These are phyloP conservation scores for Turritopsis rubra DNA, from an alignment of 30 jellyfish, hydroid and myxozoan species.

Conservation along the genomic window DNA sequence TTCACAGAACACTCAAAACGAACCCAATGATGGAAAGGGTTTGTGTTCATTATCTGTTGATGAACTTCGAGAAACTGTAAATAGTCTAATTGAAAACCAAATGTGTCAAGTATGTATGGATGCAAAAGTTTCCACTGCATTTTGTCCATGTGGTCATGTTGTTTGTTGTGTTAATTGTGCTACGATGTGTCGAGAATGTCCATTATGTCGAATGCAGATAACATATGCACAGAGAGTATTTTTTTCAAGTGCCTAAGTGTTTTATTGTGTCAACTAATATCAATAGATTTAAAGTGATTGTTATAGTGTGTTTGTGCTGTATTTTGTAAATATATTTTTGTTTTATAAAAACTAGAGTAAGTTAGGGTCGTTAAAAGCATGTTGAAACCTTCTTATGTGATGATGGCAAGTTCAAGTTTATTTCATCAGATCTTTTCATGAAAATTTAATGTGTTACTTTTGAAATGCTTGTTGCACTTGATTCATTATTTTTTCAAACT, in stretches of 20 bases:
- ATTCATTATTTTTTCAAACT: too few relatives aligned
- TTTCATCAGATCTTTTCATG: background rate
- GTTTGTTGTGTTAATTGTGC: constrained; percentile 96
- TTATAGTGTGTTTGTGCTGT: background rate
- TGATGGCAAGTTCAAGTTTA: background rate
- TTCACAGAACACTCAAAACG: background rate
- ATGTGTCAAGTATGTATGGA: constrained; percentile 98
- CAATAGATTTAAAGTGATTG: background rate
- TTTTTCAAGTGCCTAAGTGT: constrained; percentile 27
- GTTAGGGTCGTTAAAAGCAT: background rate
- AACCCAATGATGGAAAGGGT: constrained; percentile 47
- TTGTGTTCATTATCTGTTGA: constrained; percentile 49
- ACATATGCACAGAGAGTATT: constrained; percentile 96
- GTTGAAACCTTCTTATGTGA: background rate
- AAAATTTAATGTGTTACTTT: background rate
- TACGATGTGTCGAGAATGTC: constrained; percentile 95
- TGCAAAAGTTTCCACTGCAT: constrained; percentile 81
- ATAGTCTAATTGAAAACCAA: constrained; percentile 69
- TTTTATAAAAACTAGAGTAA: background rate
- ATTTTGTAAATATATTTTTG: background rate
- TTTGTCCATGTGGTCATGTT: constrained; percentile 99
- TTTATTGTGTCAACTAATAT: background rate
- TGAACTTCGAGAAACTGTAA: constrained; percentile 78
- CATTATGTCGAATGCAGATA: constrained; percentile 92
- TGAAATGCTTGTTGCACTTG: background rate